Evolutionary conservation across 2,888 invertebrate genomes (phyloP).

Genomic region (Microdon myrmicae): DNA sequence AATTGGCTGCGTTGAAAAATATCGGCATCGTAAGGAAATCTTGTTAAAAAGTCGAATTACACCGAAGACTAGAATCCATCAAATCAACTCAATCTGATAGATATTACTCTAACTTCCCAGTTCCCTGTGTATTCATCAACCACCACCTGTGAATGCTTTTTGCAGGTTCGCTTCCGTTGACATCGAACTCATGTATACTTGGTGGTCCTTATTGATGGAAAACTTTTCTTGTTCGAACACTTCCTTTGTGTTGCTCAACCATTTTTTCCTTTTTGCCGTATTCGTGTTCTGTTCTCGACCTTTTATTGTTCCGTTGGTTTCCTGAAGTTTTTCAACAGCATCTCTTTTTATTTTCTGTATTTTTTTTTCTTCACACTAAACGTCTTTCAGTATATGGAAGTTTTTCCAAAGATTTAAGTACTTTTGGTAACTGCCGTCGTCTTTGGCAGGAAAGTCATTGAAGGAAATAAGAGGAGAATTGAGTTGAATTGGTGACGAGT

Average conservation of each 20-base stretch:
- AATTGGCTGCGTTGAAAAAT: slow-evolving; percentile 41
- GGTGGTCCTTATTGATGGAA: slow-evolving; percentile 31
- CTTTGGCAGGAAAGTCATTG: slow-evolving; percentile 4
- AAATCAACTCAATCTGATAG: slow-evolving; percentile 36
- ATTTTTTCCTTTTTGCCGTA: background rate
- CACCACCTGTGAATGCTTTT: slow-evolving; percentile 17
- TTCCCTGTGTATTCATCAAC: slow-evolving; percentile 2
- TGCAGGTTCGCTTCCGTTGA: slow-evolving; percentile 27
- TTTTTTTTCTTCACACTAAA: background rate
- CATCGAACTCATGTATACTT: slow-evolving; percentile 45
- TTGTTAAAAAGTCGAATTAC: slow-evolving; percentile 52
- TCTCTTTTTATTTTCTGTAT: slow-evolving; percentile 10
- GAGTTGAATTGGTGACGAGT: slow-evolving; percentile 31
- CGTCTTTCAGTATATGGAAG: slow-evolving; percentile 22
- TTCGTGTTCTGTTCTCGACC: slow-evolving; percentile 13
- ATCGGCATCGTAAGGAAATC: slow-evolving; percentile 47
- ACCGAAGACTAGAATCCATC: slow-evolving; percentile 40
- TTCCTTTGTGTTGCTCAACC: slow-evolving; percentile 1
- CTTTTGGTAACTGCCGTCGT: slow-evolving; percentile 41
- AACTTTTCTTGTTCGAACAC: slow-evolving; percentile 40
- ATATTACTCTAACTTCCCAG: slow-evolving; percentile 1
- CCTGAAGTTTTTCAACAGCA: slow-evolving; percentile 11
- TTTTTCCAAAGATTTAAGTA: slow-evolving; percentile 32
- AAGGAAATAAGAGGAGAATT: background rate
- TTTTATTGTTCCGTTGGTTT: slow-evolving; percentile 37